Base-by-base conservation (phyloP, 2,888 invertebrate species). In the Phaedon cochleariae region DNA sequence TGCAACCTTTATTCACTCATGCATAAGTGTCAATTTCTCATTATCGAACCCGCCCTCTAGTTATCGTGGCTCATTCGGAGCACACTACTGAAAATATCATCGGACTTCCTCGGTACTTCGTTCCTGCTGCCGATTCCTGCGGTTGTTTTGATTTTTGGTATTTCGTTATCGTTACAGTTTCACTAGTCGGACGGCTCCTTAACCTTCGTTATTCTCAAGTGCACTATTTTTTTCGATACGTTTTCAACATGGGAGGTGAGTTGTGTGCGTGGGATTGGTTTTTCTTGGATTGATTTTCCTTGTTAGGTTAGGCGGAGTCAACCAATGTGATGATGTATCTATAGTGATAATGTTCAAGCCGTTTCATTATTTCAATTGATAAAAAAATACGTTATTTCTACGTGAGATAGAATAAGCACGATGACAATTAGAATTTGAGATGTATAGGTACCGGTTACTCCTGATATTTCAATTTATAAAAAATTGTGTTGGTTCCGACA, bases 71-170 rank as follows among this genome's bases (percentile, higher is more conserved):
- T n/a, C n/a, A 12, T 2, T 10, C 2, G 9, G 6, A 34, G 6
- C 10, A 46, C 15, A 22, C 37, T 15, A 57, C 57, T 57, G 45
- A 57, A 57, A 57, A 41, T 57, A 57, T 45, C 57, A 57, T 57
- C 57, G 57, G 26, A 57, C 15, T 26, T 21, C 45, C 26, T 57
- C 57, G 57, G 26, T 41, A 41, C 9, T 55, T 7, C 52, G 31
- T 48, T 48, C 15, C 41, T 41, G 48, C 20, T 22, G 41, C 57
- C 57, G 57, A 57, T 57, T 57, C 46, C 57, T 57, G 57, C 57
- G 45, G 57, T 57, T 57, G 57, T 57, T 57, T 57, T 57, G 57
- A 57, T 57, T 57, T 46, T 41, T 45, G 26, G 29, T 18, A 57
- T 57, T 57, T 57, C 57, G 41, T 7, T 29, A 52, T 57, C 57